Evolutionary conservation across 2,888 invertebrate genomes (phyloP).

Genomic region (Micropterix aruncella): DNA sequence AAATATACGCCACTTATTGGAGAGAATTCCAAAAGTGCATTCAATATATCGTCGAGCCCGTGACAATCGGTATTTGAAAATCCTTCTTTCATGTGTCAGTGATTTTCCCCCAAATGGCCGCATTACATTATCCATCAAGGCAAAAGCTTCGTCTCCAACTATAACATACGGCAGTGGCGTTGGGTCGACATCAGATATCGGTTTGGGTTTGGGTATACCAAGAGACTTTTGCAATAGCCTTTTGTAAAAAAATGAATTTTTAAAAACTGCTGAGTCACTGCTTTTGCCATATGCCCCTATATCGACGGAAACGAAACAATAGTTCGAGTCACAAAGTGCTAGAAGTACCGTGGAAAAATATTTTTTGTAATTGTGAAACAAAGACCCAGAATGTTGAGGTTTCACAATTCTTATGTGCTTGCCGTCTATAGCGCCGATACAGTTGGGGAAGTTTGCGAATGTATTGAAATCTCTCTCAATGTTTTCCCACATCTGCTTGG

Average conservation of each 20-base stretch:
- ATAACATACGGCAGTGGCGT: conserved; percentile 12
- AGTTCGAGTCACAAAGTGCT: conserved; percentile 15
- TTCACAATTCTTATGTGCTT: too few species aligned
- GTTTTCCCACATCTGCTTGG: conserved; percentile 13
- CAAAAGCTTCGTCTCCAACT: conserved; percentile 16
- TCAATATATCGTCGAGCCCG: conserved; percentile 15
- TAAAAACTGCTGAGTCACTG: too few species aligned
- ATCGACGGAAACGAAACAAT: conserved; percentile 15
- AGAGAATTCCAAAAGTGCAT: too few species aligned
- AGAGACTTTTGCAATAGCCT: conserved; percentile 11
- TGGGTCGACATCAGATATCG: conserved; percentile 11
- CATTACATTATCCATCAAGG: conserved; percentile 15
- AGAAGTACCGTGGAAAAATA: conserved; percentile 16
- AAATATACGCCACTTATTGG: too few species aligned
- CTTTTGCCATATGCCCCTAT: conserved; percentile 14
- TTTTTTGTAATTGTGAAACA: conserved; percentile 15
- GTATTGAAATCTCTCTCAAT: conserved; percentile 14
- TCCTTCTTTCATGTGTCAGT: conserved; percentile 13
- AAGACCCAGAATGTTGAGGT: conserved; percentile 16
- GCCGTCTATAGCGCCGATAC: too few species aligned
- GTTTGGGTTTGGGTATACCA: conserved; percentile 12
- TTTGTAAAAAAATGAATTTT: conserved; percentile 13
- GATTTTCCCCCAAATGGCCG: conserved; percentile 14
- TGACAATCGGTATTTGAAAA: conserved; percentile 17
- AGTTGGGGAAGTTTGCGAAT: conserved; percentile 15